Evolutionary conservation across 2,888 invertebrate genomes (phyloP).

Genomic region (Coleophora flavipennella): DNA sequence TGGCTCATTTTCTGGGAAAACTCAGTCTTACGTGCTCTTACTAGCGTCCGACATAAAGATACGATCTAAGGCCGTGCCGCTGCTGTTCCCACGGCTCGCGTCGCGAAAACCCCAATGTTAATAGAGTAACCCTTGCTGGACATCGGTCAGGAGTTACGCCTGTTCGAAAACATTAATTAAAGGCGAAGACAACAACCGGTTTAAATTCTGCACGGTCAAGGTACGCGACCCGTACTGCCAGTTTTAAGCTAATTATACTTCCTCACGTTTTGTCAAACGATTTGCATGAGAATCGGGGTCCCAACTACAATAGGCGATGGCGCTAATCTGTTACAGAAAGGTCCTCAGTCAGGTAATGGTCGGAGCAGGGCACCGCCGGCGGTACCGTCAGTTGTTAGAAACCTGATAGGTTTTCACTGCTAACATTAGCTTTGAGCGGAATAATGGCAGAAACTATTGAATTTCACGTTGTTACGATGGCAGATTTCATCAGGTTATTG

Average conservation of each 20-base stretch:
- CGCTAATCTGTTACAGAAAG: constrained; percentile 45
- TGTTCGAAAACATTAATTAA: constrained; percentile 65
- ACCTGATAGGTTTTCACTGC: constrained; percentile 60
- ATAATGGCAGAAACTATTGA: constrained; percentile 36
- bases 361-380: constrained; percentile 29
- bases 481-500: constrained; percentile 33
- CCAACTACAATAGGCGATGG: constrained; percentile 47
- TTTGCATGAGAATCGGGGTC: constrained; percentile 64
- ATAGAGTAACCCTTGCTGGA: constrained; percentile 35
- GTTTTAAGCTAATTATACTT: constrained; percentile 67
- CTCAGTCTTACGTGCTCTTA: constrained; percentile 46
- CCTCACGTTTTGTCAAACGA: constrained; percentile 63
- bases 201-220: constrained; percentile 40
- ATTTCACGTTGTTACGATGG: constrained; percentile 45
- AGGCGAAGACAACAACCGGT: constrained; percentile 56
- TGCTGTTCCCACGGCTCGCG: constrained; percentile 53
- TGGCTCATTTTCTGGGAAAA: constrained; percentile 65
- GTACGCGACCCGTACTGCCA: constrained; percentile 37
- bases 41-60: constrained; percentile 58
- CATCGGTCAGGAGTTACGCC: constrained; percentile 56
- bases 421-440: constrained; percentile 48
- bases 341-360: constrained; percentile 33
- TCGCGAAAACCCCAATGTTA: constrained; percentile 44
- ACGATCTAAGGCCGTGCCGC: constrained; percentile 39
- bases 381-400: constrained; percentile 46